Percentiles rank a stretch among this genome's conserved stretches.
Conservation (phyloP, 2,113 vertebrate species). For the Paratilapia polleni region DNA sequence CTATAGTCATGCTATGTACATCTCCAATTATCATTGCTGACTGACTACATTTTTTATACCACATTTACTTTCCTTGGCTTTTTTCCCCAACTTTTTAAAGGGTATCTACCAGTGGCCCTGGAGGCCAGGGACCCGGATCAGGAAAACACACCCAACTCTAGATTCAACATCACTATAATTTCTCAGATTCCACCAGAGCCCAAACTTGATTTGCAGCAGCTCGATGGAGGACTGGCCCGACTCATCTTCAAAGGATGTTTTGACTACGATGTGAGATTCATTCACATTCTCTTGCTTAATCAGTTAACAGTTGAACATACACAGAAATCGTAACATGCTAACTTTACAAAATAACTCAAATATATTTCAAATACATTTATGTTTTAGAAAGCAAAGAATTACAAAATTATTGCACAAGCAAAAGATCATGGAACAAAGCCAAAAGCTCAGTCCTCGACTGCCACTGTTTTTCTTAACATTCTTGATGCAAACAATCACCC, state of each 20-base stretch:
- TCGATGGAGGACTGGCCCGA: neutral
- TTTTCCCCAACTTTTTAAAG: constrained; percentile 37
- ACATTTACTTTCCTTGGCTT: neutral
- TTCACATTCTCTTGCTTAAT: neutral
- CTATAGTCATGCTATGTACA: neutral
- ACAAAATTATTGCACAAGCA: constrained; percentile 70
- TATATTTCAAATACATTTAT: neutral
- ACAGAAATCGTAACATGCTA: neutral
- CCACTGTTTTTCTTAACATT: constrained; percentile 67
- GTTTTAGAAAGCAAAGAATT: constrained; percentile 72
- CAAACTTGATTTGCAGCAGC: constrained; percentile 37
- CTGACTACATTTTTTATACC: neutral
- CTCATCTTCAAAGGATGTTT: constrained; percentile 79
- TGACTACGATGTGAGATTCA: constrained; percentile 78
- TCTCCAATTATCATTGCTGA: neutral
- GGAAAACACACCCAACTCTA: constrained; percentile 75
- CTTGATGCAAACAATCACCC: constrained; percentile 78
- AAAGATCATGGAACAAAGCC: constrained; percentile 71
- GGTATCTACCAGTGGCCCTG: constrained; percentile 36
- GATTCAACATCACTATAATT: constrained; percentile 67
- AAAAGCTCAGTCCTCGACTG: constrained; percentile 61
- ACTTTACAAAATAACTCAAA: neutral
- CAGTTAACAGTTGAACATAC: neutral
- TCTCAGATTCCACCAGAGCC: constrained; percentile 72
- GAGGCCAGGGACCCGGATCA: constrained; percentile 37